phyloP scores from a whole-genome alignment of 2,888 invertebrate genomes.

The Cylindroiulus punctatus region DNA sequence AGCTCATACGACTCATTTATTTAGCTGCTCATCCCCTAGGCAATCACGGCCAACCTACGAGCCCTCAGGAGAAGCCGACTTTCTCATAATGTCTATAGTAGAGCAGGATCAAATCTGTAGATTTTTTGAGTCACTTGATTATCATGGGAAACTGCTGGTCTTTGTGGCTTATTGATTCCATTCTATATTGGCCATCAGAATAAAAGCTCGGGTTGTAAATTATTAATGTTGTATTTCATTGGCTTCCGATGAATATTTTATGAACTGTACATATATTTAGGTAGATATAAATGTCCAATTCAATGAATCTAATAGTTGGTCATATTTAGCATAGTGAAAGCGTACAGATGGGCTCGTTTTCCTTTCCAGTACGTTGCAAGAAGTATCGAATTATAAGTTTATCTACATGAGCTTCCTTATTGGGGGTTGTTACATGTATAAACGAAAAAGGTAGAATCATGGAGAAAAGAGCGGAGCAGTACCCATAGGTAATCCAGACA shows the following conservation, averaged over 20 bases:
- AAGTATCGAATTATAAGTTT: neutral
- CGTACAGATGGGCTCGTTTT: neutral
- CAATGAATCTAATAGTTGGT: conserved; percentile 2
- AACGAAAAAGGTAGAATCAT: no score
- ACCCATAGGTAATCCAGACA: no score
- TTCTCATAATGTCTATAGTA: no score
- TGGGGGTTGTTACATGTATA: no score
- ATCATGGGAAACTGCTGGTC: neutral
- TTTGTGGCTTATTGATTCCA: conserved; percentile 7
- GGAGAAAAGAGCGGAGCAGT: no score
- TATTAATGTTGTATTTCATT: conserved; percentile 33
- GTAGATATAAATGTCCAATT: conserved; percentile 30
- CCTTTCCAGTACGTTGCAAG: neutral
- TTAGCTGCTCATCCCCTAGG: no score
- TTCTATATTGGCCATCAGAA: conserved; percentile 21
- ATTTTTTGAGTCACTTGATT: no score
- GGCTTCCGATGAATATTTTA: neutral
- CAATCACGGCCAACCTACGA: no score
- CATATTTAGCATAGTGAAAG: neutral
- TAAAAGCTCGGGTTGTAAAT: neutral
- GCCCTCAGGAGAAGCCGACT: no score
- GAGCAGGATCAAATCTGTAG: no score
- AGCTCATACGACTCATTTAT: no score
- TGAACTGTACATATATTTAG: conserved; percentile 30
- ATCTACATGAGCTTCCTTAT: no score